Evolutionary conservation across 1,140 invertebrate genomes (phyloP).

Genomic region (Philotrypesis tridentata): DNA sequence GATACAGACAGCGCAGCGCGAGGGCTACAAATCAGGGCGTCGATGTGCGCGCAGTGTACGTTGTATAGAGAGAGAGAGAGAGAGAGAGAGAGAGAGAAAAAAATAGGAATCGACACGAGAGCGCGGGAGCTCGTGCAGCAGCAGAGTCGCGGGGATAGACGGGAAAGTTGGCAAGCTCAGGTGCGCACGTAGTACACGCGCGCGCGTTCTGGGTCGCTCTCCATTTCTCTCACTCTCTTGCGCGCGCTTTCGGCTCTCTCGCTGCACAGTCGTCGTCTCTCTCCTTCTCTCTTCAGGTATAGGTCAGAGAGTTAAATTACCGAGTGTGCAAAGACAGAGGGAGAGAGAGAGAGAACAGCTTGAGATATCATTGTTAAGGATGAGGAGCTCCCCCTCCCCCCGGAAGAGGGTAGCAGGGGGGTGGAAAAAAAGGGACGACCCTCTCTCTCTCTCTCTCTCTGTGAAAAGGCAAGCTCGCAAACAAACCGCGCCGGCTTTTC

Average conservation of each 20-base stretch:
- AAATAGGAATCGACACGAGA: neutral
- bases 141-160: neutral
- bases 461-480: constrained; percentile 7
- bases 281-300: too few species aligned
- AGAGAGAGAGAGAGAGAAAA: neutral
- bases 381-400: neutral
- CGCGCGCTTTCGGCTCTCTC: neutral
- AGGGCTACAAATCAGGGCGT: too few species aligned
- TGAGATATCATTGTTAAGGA: constrained; percentile 29
- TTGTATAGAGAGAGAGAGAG: neutral
- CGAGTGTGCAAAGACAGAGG: neutral
- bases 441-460: neutral
- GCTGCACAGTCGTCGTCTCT: too few species aligned
- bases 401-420: neutral
- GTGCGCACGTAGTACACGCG: neutral
- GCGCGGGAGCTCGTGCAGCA: neutral
- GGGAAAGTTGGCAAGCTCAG: neutral
- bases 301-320: constrained; percentile 33
- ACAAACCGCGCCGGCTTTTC: constrained; percentile 7
- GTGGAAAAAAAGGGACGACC: neutral
- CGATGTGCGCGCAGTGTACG: too few species aligned
- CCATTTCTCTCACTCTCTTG: neutral
- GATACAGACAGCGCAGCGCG: too few species aligned
- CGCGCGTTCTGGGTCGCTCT: neutral
- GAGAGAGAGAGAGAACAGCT: neutral